These are phyloP conservation scores for Gortyna flavago DNA, from an alignment of 2,888 invertebrate genomes.

Conservation along the genomic window DNA sequence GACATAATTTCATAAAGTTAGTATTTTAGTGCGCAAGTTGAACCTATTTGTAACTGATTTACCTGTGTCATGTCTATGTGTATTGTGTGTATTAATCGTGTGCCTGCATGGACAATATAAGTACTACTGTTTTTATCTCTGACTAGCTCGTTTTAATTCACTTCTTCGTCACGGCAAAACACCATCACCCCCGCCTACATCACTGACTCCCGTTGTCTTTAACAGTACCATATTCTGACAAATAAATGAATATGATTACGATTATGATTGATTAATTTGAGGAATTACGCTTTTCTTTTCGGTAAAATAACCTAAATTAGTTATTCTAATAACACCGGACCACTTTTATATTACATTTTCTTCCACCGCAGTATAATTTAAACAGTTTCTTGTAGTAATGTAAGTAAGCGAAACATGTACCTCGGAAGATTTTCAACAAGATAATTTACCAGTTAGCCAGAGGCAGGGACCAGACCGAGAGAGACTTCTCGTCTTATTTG, in stretches of 20 bases:
- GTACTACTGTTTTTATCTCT: no score
- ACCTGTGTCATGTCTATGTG: no score
- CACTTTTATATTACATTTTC: constrained; percentile 20
- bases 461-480: constrained; percentile 52
- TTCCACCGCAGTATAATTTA: constrained; percentile 25
- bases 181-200: no score
- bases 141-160: no score
- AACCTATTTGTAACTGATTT: no score
- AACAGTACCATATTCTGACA: background rate
- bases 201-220: no score
- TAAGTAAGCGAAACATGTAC: constrained; percentile 52
- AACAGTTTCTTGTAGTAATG: constrained; percentile 34
- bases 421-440: constrained; percentile 55
- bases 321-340: constrained; percentile 23
- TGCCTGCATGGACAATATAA: no score
- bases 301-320: constrained; percentile 18
- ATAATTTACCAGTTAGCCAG: constrained; percentile 61
- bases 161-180: no score
- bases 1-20: no score
- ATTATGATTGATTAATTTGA: constrained; percentile 14
- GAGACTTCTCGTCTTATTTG: constrained; percentile 59
- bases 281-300: constrained; percentile 5
- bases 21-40: no score
- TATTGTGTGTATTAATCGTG: no score
- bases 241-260: background rate